Evolutionary conservation across 2,797 vertebrate species (phyloP), one percentile per base, ranked within the genome.

Genomic region (Brotula barbata): DNA sequence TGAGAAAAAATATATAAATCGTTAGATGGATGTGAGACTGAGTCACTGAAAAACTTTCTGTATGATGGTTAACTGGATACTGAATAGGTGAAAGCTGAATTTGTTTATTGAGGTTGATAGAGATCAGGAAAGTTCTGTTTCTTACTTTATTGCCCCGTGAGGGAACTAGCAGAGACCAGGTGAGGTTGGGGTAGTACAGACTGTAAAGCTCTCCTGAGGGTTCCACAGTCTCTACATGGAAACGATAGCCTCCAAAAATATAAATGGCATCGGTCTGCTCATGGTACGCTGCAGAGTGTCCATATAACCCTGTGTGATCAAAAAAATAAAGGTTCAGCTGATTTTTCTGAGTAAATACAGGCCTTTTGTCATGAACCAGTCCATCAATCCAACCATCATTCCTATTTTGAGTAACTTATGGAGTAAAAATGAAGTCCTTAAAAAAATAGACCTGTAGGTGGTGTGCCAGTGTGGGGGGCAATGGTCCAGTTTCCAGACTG

Each of bases 201-300:
- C 93, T 94, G 77, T 97, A 96, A 15, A 97, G 94, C 55, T 96
- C 95, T 0, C 92, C 90, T n/a, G 95, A 97, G 0, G 94, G 91
- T 42, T 93, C 92, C 1, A 96, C 95, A 6, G 93, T 88, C 72
- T 96, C 95, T 34, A 96, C 94, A 0, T 96, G 94, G 70, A 96
- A 96, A 37, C 95, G 94, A 61, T 95, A 95, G 22, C 95, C 95
- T 15, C 95, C 95, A 56, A 97, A 97, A 15, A 97, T 93, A 1
- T 95, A 97, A 48, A 97, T 72, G 2, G 95, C 93, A 65, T 97
- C 94, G 0, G 95, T 95, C 71, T 90, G 92, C 75, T 95, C 92
- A 6, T 97, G 94, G 83, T 97, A 97, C n/a, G 95, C 92, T 0
- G 95, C 93, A 0, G 95, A 94, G 74, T 97, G 95, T 2, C 94